Evolutionary conservation across 2,888 invertebrate genomes (phyloP).

Genomic region (Caenorhabditis becei): DNA sequence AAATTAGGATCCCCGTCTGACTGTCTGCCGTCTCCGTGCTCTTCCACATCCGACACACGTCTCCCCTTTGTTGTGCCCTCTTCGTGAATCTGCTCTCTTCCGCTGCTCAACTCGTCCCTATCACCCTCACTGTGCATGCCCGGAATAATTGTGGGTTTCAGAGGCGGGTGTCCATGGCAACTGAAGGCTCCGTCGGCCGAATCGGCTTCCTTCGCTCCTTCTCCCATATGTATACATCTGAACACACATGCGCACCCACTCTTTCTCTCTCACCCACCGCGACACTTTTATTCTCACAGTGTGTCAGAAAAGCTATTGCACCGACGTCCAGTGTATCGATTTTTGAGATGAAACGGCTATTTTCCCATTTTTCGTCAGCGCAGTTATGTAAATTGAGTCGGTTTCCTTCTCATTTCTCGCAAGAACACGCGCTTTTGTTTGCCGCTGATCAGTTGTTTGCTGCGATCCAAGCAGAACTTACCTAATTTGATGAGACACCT

Average conservation of each 20-base stretch:
- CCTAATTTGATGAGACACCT: slow-evolving; percentile 7
- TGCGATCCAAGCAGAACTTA: not conserved
- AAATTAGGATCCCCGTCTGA: slow-evolving; percentile 28
- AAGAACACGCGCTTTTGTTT: slow-evolving; percentile 3
- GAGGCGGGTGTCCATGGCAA: slow-evolving; percentile 23
- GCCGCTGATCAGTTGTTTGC: slow-evolving; percentile 4
- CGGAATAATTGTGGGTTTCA: slow-evolving; percentile 15
- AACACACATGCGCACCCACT: not conserved
- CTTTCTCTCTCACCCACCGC: not conserved
- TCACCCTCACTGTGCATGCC: slow-evolving; percentile 2
- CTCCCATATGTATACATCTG: slow-evolving; percentile 13
- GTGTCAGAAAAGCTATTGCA: slow-evolving; percentile 11
- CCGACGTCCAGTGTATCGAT: slow-evolving; percentile 30
- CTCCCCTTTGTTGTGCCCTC: not conserved
- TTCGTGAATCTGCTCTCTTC: not conserved
- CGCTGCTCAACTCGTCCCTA: not conserved
- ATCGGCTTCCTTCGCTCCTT: not conserved
- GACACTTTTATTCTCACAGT: slow-evolving; percentile 20
- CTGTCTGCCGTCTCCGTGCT: slow-evolving; percentile 6
- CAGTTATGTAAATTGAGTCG: not conserved
- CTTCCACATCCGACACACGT: not conserved
- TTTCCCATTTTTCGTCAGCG: not conserved
- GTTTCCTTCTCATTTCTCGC: not conserved
- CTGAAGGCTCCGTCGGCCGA: not conserved
- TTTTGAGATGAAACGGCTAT: slow-evolving; percentile 5